Conservation (phyloP, 2,888 invertebrate species). For the Tineola bisselliella region DNA sequence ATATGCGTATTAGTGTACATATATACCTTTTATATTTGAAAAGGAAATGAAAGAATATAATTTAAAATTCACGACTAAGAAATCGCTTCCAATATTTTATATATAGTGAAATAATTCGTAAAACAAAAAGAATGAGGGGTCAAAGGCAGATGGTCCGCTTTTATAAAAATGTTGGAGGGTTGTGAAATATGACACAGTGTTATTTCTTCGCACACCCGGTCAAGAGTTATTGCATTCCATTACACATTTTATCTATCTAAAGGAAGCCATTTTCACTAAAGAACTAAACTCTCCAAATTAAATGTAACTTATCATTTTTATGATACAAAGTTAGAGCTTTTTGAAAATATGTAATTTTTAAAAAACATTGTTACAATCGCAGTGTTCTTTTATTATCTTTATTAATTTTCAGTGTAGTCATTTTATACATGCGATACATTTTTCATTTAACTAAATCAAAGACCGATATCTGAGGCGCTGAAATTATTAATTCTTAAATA, state of each 20-base stretch:
- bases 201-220: slow-evolving; percentile 69
- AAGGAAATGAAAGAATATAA: neutral
- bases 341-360: neutral
- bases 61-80: neutral
- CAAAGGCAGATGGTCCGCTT: slow-evolving; percentile 68
- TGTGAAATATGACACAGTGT: slow-evolving; percentile 68
- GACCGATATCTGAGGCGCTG: no score
- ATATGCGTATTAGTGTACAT: no score
- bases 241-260: slow-evolving; percentile 67
- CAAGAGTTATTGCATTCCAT: slow-evolving; percentile 69
- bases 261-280: slow-evolving; percentile 66
- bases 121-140: slow-evolving; percentile 68
- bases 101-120: slow-evolving; percentile 61
- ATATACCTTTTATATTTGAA: no score
- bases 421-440: no score
- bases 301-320: slow-evolving; percentile 40
- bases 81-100: slow-evolving; percentile 41
- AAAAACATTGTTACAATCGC: no score
- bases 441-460: no score
- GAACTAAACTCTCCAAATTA: slow-evolving; percentile 62
- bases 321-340: slow-evolving; percentile 22
- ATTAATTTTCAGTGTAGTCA: no score
- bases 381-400: no score
- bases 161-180: slow-evolving; percentile 69
- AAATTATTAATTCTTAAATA: no score